Base-by-base conservation (phyloP, 53 echinoderm and acorn worm species). In the Stichopus horrens region DNA sequence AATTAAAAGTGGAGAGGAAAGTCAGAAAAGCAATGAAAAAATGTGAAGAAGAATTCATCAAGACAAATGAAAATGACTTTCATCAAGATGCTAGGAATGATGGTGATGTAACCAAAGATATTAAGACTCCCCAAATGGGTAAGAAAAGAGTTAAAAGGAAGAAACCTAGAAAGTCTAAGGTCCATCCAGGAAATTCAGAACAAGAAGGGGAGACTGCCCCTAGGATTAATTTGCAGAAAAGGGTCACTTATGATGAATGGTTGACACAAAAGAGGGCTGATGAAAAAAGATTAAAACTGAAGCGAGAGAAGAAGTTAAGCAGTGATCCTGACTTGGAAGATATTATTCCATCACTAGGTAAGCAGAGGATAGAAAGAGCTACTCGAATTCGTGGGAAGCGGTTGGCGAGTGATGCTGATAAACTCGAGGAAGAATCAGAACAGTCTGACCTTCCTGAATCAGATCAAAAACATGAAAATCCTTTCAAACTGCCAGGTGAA, bases 301-400 rank as follows among this genome's bases (percentile, higher is more conserved):
- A 71, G 71, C 76, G 88, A 68, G 88, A 83, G 77, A 74, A 81
- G 19, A 74, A 81, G 19, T 20, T 77, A 55, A 57, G 83, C 16
- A 14, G 52, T 9, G 93, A 95, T 68, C 92, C 93, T 8, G 91
- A 94, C 9, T 82, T 96, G 16, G 91, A 94, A 21, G 85, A 89
- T 9, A 86, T 96, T 23, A 94, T 96, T 52, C 96, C 96, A 5
- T 86, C 84, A 7, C 58, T 96, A 3, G 94, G 94, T 23, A 90
- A 92, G 58, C 86, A 93, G 9, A 92, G 96, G 37, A 96, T 96
- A 23, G 90, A 94, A 10, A 91, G 89, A 53, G 94, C 94, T 52
- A 95, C 86, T 37, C 74, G 74, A 51, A 66, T 74, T 9, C 73
- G 91, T n/a, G 91, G 92, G 0, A 90, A 88, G 23, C 89, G 92